Conservation (phyloP, 1,140 invertebrate genomes). For the Zophobas atratus region DNA sequence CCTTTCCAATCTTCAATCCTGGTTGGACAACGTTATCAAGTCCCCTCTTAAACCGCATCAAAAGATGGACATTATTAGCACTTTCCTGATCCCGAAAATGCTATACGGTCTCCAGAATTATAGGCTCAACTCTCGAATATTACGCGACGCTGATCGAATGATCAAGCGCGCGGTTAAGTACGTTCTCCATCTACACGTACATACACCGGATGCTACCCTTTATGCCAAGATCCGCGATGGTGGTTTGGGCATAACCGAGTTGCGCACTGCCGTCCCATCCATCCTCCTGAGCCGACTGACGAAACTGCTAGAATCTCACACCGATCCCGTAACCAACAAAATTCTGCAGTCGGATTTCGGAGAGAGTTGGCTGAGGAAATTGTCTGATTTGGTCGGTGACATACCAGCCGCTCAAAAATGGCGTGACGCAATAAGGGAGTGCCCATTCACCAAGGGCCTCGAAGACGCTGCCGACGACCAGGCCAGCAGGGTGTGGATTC, state of each 20-base stretch:
- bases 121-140: not conserved
- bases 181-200: conserved; percentile 30
- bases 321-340: not conserved
- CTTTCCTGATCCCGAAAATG: conserved; percentile 45
- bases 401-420: not conserved
- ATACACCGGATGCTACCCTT: conserved; percentile 40
- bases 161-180: conserved; percentile 22
- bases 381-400: not conserved
- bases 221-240: conserved; percentile 51
- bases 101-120: conserved; percentile 46
- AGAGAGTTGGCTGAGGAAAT: not conserved
- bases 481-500: conserved; percentile 21
- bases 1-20: conserved; percentile 3
- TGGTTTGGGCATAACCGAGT: conserved; percentile 44
- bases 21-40: conserved; percentile 45
- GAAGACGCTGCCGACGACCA: not conserved
- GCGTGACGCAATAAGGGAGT: not conserved
- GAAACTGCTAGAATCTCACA: not conserved
- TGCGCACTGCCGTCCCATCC: conserved; percentile 3
- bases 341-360: not conserved
- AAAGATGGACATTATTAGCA: conserved; percentile 36
- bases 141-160: conserved; percentile 46
- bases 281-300: conserved; percentile 2
- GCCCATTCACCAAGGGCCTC: not conserved
- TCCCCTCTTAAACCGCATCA: conserved; percentile 62